Percentiles rank a stretch among this genome's conserved stretches.
Conservation (phyloP, 2,888 invertebrate species). For the Biston betularia region DNA sequence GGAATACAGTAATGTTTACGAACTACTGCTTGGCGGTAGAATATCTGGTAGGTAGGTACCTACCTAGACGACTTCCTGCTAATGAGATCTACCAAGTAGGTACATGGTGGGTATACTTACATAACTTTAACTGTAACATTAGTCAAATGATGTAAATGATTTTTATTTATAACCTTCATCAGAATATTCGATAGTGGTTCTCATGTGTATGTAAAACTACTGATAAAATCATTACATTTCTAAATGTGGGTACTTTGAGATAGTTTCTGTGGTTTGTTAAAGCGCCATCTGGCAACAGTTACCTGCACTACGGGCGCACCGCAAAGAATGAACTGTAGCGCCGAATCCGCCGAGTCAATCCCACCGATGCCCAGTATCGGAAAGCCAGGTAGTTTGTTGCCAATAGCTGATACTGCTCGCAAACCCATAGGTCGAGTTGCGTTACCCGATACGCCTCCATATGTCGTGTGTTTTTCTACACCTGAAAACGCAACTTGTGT, state of each 20-base stretch:
- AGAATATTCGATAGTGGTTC: no score
- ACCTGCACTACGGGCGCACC: constrained; percentile 97
- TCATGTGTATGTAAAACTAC: no score
- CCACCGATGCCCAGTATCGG: constrained; percentile 98
- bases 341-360: constrained; percentile 97
- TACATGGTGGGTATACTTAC: no score
- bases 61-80: no score
- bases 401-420: constrained; percentile 95
- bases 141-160: no score
- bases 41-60: no score
- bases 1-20: no score
- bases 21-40: no score
- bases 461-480: constrained; percentile 92
- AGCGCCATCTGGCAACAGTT: constrained; percentile 26
- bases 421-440: constrained; percentile 98
- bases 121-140: no score
- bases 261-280: neutral
- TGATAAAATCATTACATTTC: neutral
- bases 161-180: no score
- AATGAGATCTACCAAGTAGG: no score
- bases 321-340: constrained; percentile 97
- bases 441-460: constrained; percentile 97
- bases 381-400: constrained; percentile 93
- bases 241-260: neutral
- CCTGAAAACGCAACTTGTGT: constrained; percentile 57